Base-by-base conservation (phyloP, 2,113 vertebrate genomes). In the Podarcis muralis region DNA sequence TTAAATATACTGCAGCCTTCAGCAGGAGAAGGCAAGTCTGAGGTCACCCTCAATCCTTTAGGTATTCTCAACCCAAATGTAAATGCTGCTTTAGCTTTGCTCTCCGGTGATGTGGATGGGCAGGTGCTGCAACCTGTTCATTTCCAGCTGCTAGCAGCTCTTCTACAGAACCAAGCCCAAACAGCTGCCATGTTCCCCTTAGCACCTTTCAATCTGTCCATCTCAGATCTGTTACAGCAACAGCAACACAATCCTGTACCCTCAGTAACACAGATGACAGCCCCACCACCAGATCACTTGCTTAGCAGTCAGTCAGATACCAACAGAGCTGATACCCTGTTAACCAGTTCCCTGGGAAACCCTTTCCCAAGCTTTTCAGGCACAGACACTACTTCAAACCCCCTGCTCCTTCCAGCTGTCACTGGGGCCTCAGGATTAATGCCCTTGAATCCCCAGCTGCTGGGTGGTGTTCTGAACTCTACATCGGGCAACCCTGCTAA, bases 1-100 rank as follows among this genome's bases (percentile, higher is more conserved):
- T 91, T 98, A 93, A 97, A 97, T 95, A 97, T 97, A 95, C 97
- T 98, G 18, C 97, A 97, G 97, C 96, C 97, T 97, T 96, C 97
- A 84, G 94, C 97, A 83, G 97, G 97, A 97, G 97, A 98, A 96
- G 97, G 97, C 97, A 98, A 97, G 96, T 97, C 96, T 81, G 97
- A 98, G 96, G 97, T 97, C 94, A 96, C 95, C 95, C 96, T 97
- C 96, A 97, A 97, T 95, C 96, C 97, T 96, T 94, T 97, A 95
- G 96, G 96, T 97, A 97, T 97, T 79, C 95, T 97, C 95, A 97
- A 97, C 96, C 97, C 97, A 1, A 97, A 95, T 93, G 95, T 98
- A 96, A 98, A 94, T 69, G 96, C 97, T 90, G 97, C 97, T 93
- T 90, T 98, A 92, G 96, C 97, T 93, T 97, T 98, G 87, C 97